Base-by-base conservation (phyloP, 1,140 invertebrate species). In the Leptonema lineaticorne region DNA sequence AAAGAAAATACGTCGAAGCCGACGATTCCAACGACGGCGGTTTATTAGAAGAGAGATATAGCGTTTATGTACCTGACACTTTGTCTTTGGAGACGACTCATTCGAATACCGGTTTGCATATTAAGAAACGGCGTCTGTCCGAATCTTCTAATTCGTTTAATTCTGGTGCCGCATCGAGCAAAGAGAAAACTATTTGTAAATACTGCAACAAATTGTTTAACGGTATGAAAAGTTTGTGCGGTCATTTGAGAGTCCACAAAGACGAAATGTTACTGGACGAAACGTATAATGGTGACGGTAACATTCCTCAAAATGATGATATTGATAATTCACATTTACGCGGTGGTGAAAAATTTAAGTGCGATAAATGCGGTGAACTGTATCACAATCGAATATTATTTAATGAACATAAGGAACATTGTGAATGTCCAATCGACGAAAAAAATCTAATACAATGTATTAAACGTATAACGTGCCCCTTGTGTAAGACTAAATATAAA, bases 351-450 rank as follows among this genome's bases (percentile, higher is more conserved):
- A 28, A 30, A 75, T 71, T n/a, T 76, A 78, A 4, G 4, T 83
- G 80, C 58, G 75, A 78, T 0, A 77, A 76, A 66, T 83, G 81
- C 64, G 77, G 75, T 7, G 81, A 79, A 63, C 75, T 74, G 4
- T 82, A 62, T 62, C 24, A 27, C 24, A 62, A 41, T 24, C 41
- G 24, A 45, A 24, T 45, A 14, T 16, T 62, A 6, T 62, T 62
- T 24, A 27, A 37, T 7, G 59, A 62, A 4, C 59, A 62, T 22
- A 20, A 24, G 16, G 30, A 62, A 14, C 59, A 62, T 14, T 62
- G 59, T 22, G 45, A 62, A n/a, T 1, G 14, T 6, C 20, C 22
- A 22, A 22, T 26, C 24, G 30, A 45, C 33, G 63, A 64, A 27
- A 64, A 64, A 20, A 14, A 7, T 6, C 4, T 8, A 1, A 53